Percentiles rank a stretch among this genome's conserved stretches.
Conservation (phyloP, 2,888 invertebrate genomes). For the Dryobota labecula region DNA sequence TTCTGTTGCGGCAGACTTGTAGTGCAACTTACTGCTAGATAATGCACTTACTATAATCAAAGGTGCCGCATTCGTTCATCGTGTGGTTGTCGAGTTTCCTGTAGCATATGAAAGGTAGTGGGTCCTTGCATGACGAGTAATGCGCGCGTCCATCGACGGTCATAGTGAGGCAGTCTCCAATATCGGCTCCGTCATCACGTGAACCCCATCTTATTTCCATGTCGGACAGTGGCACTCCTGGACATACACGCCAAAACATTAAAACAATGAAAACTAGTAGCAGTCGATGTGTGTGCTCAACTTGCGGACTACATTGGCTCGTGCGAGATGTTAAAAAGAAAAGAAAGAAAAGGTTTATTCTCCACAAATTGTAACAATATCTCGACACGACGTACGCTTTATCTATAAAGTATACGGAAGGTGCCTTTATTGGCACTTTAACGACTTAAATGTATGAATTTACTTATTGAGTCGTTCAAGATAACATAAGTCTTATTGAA, state of each 20-base stretch:
- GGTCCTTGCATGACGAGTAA: slow-evolving; percentile 22
- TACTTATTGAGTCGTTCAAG: not conserved
- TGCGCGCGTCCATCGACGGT: not conserved
- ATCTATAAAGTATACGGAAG: not conserved
- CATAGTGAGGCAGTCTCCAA: slow-evolving; percentile 30
- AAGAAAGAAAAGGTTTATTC: not conserved
- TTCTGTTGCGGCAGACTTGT: too few species aligned
- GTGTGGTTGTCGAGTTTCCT: slow-evolving; percentile 26
- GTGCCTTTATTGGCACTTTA: not conserved
- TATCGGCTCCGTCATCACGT: not conserved
- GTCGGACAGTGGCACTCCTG: slow-evolving; percentile 32
- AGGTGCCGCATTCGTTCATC: slow-evolving; percentile 37
- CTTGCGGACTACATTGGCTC: not conserved
- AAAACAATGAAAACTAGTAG: not conserved
- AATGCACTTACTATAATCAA: slow-evolving; percentile 21
- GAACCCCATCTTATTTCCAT: slow-evolving; percentile 14
- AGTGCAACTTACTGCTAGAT: not conserved
- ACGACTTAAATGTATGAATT: not conserved
- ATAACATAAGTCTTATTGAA: not conserved
- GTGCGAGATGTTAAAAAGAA: not conserved
- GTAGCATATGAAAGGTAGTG: slow-evolving; percentile 28
- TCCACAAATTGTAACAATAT: not conserved
- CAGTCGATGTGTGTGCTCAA: not conserved
- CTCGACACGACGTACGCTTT: not conserved
- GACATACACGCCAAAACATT: not conserved